These are phyloP conservation scores for Darevskia mixta DNA, from an alignment of 2,797 vertebrate genomes.

Conservation along the genomic window DNA sequence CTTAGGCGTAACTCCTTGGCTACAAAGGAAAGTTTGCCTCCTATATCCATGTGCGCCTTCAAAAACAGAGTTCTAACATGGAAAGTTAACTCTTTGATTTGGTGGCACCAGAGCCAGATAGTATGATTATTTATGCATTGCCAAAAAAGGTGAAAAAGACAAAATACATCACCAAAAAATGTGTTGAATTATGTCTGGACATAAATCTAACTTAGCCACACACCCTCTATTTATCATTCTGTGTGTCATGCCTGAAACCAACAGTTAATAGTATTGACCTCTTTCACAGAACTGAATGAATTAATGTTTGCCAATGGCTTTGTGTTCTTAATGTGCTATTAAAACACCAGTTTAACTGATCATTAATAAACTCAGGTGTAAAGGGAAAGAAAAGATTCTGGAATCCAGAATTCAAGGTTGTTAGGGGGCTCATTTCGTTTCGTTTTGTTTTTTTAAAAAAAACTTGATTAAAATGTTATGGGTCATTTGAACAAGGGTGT, in stretches of 20 bases:
- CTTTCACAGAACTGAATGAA: not conserved
- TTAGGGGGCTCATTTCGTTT: too few species aligned
- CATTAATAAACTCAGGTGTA: not conserved
- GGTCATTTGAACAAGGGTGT: not conserved
- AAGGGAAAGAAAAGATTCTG: not conserved
- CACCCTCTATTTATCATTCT: not conserved
- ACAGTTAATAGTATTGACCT: not conserved
- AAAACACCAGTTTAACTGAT: not conserved
- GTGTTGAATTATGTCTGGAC: not conserved
- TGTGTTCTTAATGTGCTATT: not conserved
- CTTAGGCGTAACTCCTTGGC: not conserved
- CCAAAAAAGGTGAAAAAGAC: too few species aligned
- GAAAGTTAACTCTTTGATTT: not conserved
- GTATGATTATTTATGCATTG: too few species aligned
- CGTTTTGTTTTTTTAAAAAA: not conserved
- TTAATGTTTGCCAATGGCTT: not conserved
- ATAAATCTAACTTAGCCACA: not conserved
- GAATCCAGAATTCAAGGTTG: not conserved
- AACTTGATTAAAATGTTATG: not conserved
- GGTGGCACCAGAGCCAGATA: too few species aligned
- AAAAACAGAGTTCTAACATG: not conserved
- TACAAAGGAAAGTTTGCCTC: too few species aligned
- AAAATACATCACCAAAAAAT: too few species aligned
- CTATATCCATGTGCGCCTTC: not conserved
- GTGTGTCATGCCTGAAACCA: not conserved